Percentiles rank a stretch among this genome's conserved stretches.
Conservation (phyloP, 2,888 invertebrate genomes). For the Seladonia tumulorum region DNA sequence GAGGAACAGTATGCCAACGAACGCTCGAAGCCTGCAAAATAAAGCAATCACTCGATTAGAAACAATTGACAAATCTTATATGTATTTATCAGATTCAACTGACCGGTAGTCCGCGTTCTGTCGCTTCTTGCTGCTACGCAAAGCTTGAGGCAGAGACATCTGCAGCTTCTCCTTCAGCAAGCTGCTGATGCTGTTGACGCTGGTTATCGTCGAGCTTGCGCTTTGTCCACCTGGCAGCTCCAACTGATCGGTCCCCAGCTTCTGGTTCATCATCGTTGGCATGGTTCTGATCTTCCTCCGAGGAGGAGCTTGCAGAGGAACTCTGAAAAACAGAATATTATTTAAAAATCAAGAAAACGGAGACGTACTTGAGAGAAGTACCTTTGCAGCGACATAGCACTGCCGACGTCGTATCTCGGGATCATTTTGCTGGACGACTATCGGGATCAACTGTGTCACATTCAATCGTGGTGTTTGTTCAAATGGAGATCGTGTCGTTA, state of each 20-base stretch:
- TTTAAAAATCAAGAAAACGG: not conserved
- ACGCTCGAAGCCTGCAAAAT: slow-evolving; percentile 89
- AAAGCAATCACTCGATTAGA: not conserved
- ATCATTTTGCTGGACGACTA: slow-evolving; percentile 70
- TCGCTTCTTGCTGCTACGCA: slow-evolving; percentile 79
- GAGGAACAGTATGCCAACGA: slow-evolving; percentile 92
- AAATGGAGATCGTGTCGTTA: not conserved
- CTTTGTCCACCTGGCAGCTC: slow-evolving; percentile 87
- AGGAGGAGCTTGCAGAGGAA: slow-evolving; percentile 87
- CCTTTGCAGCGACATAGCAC: slow-evolving; percentile 80
- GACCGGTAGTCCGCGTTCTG: slow-evolving; percentile 83
- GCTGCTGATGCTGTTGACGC: slow-evolving; percentile 93
- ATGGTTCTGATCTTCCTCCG: slow-evolving; percentile 87
- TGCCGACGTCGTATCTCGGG: slow-evolving; percentile 80
- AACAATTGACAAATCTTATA: not conserved
- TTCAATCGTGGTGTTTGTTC: not conserved
- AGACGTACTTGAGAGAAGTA: slow-evolving; percentile 47
- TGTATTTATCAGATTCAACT: not conserved
- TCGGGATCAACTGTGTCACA: not conserved
- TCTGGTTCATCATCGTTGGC: slow-evolving; percentile 86
- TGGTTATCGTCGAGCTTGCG: slow-evolving; percentile 92
- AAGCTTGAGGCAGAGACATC: slow-evolving; percentile 84
- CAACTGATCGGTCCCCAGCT: slow-evolving; percentile 85
- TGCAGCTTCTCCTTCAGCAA: slow-evolving; percentile 93
- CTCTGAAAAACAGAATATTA: slow-evolving; percentile 84